Conservation (phyloP, 2,113 vertebrate species). For the Notothenia rossii region DNA sequence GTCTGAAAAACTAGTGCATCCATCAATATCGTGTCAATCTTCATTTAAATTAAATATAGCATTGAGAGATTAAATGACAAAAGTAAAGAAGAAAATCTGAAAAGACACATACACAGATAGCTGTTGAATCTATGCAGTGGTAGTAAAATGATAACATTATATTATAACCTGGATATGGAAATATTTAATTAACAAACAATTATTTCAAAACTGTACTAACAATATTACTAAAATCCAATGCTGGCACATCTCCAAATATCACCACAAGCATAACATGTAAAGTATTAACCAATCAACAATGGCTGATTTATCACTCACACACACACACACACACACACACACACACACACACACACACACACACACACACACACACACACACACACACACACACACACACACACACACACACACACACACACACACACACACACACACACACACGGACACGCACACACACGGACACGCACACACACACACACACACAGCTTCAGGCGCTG, state of each 20-base stretch:
- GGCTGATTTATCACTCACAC: not conserved
- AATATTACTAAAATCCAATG: too few relatives aligned
- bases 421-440: not conserved
- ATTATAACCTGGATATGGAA: not conserved
- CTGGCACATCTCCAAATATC: not conserved
- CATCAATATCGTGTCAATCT: not conserved
- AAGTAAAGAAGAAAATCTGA: not conserved
- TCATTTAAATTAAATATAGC: not conserved
- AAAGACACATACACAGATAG: not conserved
- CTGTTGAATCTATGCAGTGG: not conserved
- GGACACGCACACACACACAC: too few relatives aligned
- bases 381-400: not conserved
- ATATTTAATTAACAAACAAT: not conserved
- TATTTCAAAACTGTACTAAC: not conserved
- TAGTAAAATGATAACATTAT: not conserved
- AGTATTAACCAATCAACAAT: not conserved
- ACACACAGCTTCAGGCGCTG: slow-evolving; percentile 44
- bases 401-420: slow-evolving; percentile 1
- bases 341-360: not conserved
- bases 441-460: slow-evolving; percentile 1
- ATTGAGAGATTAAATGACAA: not conserved
- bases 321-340: slow-evolving; percentile 8
- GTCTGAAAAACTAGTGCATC: not conserved
- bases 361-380: slow-evolving; percentile 1
- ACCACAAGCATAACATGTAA: too few relatives aligned